Percentiles rank a stretch among this genome's conserved stretches.
Evolutionary conservation across 2,113 vertebrate genomes (phyloP).

Genomic region (Poecile atricapillus): DNA sequence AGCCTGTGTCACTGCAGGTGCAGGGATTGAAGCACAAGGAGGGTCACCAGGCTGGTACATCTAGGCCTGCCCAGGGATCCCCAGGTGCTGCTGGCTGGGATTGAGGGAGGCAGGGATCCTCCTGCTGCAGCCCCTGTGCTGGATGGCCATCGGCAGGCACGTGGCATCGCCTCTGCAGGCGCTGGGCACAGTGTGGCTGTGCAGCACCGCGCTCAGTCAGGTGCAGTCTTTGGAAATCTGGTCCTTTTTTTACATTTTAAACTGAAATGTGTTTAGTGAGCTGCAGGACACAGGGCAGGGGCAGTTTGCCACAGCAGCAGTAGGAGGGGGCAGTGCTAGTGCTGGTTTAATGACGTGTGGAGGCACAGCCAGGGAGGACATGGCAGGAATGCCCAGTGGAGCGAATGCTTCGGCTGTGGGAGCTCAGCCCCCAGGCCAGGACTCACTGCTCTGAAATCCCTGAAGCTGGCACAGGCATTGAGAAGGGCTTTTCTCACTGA

Average conservation of each 20-base stretch:
- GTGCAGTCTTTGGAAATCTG: neutral
- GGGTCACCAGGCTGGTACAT: neutral
- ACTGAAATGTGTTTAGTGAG: neutral
- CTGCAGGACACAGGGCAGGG: neutral
- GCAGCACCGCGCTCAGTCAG: neutral
- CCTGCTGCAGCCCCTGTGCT: neutral
- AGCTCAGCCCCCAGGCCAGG: neutral
- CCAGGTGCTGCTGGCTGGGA: neutral
- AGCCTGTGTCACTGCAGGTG: neutral
- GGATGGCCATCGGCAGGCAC: neutral
- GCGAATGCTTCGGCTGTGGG: neutral
- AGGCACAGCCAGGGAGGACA: neutral
- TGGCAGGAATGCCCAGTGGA: neutral
- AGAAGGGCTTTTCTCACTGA: neutral
- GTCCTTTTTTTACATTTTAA: neutral
- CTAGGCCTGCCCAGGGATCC: too few relatives aligned
- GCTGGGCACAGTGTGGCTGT: neutral
- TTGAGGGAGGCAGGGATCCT: neutral
- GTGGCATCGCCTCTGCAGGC: neutral
- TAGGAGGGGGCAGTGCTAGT: rapidly evolving
- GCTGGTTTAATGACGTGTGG: neutral
- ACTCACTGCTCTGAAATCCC: neutral
- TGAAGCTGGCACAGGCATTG: neutral
- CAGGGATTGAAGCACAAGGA: neutral
- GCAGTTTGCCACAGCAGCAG: neutral